Percentiles rank a stretch among this genome's conserved stretches.
Conservation (phyloP, 2,888 invertebrate genomes). For the Latrodectus hesperus region DNA sequence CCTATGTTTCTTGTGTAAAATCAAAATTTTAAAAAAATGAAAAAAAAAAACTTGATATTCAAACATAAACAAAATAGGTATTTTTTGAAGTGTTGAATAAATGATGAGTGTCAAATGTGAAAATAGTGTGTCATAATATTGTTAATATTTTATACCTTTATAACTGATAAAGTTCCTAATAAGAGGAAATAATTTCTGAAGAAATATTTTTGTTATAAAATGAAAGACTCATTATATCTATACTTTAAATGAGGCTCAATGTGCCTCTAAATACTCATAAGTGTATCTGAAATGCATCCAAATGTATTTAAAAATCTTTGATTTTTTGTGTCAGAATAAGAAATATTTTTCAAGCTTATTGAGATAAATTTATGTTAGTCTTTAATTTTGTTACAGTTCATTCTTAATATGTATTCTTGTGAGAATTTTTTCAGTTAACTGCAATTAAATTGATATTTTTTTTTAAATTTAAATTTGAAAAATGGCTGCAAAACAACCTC, state of each 20-base stretch:
- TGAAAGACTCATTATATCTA: background rate
- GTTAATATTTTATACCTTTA: constrained; percentile 2
- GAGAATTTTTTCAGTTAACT: too few species aligned
- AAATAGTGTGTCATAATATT: background rate
- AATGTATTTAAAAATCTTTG: background rate
- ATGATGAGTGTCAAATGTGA: background rate
- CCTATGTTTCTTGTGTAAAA: background rate
- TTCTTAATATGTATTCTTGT: background rate
- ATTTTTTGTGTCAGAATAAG: background rate
- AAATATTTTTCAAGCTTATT: background rate
- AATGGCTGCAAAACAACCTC: background rate
- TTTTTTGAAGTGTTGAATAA: background rate
- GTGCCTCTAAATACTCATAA: background rate
- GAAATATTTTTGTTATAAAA: constrained; percentile 1
- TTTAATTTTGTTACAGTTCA: background rate
- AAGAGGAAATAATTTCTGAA: background rate
- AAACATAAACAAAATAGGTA: background rate
- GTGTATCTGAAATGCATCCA: background rate
- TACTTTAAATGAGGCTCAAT: background rate
- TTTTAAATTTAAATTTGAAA: background rate
- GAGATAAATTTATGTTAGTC: background rate
- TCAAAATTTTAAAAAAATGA: background rate
- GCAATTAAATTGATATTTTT: too few species aligned
- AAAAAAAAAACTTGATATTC: background rate
- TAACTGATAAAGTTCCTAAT: background rate